Percentiles rank a stretch among this genome's conserved stretches.
These are phyloP conservation scores for Antennarius maculatus DNA, from an alignment of 2,797 vertebrate species.

Conservation along the genomic window DNA sequence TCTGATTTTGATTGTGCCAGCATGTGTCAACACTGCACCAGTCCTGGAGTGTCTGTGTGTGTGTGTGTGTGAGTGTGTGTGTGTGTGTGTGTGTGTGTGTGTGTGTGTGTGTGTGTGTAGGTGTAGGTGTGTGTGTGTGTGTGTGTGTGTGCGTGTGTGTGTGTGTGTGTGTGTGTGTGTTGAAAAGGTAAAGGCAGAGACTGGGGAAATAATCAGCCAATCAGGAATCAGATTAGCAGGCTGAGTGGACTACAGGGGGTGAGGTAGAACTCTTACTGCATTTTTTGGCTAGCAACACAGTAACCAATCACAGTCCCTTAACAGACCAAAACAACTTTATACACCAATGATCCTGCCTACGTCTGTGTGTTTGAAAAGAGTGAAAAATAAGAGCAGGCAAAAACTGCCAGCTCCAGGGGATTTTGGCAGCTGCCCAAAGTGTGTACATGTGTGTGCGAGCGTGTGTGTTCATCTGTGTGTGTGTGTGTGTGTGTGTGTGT, in stretches of 20 bases:
- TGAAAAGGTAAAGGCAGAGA: slow-evolving; percentile 66
- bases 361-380: slow-evolving; percentile 53
- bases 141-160: slow-evolving; percentile 38
- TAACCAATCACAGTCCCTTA: slow-evolving; percentile 80
- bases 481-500: slow-evolving; percentile 30
- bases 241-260: slow-evolving; percentile 34
- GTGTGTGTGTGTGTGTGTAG: slow-evolving; percentile 31
- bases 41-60: slow-evolving; percentile 13
- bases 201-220: slow-evolving; percentile 77
- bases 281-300: slow-evolving; percentile 80
- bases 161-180: slow-evolving; percentile 40
- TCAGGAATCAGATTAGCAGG: slow-evolving; percentile 70
- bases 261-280: slow-evolving; percentile 75
- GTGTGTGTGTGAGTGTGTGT: slow-evolving; percentile 11
- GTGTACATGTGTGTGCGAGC: slow-evolving; percentile 16
- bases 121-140: slow-evolving; percentile 39
- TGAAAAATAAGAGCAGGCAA: slow-evolving; percentile 71
- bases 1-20: slow-evolving; percentile 55
- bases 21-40: slow-evolving; percentile 55
- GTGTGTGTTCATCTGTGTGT: slow-evolving; percentile 30
- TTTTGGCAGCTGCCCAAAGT: slow-evolving; percentile 74
- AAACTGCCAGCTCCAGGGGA: slow-evolving; percentile 68
- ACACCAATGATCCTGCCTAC: slow-evolving; percentile 71
- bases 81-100: slow-evolving; percentile 47
- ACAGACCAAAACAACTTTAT: slow-evolving; percentile 83